Evolutionary conservation across 2,888 invertebrate species (phyloP).

Genomic region (Cylindroiulus punctatus): DNA sequence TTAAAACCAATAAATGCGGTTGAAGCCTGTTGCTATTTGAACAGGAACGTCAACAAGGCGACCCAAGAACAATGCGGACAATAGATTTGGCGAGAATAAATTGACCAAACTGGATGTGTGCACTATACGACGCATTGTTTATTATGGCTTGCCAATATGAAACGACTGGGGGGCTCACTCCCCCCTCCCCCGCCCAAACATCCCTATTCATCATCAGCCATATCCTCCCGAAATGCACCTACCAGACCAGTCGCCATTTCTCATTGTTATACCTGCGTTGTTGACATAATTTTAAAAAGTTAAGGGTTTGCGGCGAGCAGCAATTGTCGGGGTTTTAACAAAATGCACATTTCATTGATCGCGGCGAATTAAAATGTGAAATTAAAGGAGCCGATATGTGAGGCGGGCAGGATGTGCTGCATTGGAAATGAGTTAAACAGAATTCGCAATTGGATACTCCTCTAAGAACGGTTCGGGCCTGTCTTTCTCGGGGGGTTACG

Average conservation of each 20-base stretch:
- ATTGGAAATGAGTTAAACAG: not conserved
- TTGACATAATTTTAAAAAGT: constrained; percentile 33
- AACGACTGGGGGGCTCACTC: not conserved
- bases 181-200: not conserved
- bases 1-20: constrained; percentile 29
- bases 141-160: constrained; percentile 38
- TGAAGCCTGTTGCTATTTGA: constrained; percentile 42
- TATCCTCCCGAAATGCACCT: not conserved
- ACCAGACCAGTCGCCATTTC: not conserved
- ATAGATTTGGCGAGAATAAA: constrained; percentile 38
- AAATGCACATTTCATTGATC: not conserved
- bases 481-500: not conserved
- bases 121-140: constrained; percentile 14
- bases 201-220: not conserved
- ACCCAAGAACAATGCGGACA: not conserved
- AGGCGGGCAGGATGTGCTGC: not conserved
- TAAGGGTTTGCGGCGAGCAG: not conserved
- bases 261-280: not conserved
- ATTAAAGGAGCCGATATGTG: not conserved
- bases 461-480: not conserved
- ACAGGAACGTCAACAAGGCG: constrained; percentile 16
- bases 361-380: not conserved
- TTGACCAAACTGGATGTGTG: constrained; percentile 38
- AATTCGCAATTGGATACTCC: not conserved
- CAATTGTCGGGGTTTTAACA: not conserved